Conservation (phyloP, 2,888 invertebrate species). For the Zaprionus obscuricornis region DNA sequence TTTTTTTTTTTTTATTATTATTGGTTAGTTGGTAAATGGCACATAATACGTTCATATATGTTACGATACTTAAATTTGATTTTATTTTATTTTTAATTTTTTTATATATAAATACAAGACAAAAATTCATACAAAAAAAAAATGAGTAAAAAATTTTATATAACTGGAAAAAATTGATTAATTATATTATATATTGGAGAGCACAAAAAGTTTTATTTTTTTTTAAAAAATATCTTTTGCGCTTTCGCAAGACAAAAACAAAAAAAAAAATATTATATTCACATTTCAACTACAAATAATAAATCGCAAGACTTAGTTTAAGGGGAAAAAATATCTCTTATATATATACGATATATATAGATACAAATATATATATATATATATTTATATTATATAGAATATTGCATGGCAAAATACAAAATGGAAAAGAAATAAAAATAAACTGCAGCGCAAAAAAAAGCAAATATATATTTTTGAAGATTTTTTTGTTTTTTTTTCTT, state of each 20-base stretch:
- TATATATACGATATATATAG: constrained; percentile 31
- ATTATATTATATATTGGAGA: constrained; percentile 6
- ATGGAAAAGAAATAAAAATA: constrained; percentile 22
- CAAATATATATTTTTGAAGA: constrained; percentile 18
- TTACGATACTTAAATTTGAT: constrained; percentile 52
- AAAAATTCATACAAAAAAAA: constrained; percentile 50
- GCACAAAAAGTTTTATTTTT: constrained; percentile 7
- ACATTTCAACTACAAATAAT: constrained; percentile 73
- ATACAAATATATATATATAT: constrained; percentile 29
- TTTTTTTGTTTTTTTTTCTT: constrained; percentile 22
- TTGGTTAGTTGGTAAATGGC: constrained; percentile 48
- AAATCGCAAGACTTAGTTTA: constrained; percentile 53
- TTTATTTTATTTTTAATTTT: constrained; percentile 25
- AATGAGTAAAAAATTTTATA: constrained; percentile 10
- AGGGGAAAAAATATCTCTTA: constrained; percentile 48
- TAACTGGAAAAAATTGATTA: no score
- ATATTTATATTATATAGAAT: no score
- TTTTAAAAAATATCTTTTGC: neutral
- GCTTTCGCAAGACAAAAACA: constrained; percentile 23
- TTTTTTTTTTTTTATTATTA: no score
- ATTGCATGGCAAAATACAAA: constrained; percentile 60
- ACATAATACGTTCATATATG: constrained; percentile 43
- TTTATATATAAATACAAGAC: constrained; percentile 53
- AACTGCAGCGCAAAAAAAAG: constrained; percentile 32
- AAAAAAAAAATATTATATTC: constrained; percentile 55